Evolutionary conservation across 2,888 invertebrate genomes (phyloP).

Genomic region (Unio delphinus): DNA sequence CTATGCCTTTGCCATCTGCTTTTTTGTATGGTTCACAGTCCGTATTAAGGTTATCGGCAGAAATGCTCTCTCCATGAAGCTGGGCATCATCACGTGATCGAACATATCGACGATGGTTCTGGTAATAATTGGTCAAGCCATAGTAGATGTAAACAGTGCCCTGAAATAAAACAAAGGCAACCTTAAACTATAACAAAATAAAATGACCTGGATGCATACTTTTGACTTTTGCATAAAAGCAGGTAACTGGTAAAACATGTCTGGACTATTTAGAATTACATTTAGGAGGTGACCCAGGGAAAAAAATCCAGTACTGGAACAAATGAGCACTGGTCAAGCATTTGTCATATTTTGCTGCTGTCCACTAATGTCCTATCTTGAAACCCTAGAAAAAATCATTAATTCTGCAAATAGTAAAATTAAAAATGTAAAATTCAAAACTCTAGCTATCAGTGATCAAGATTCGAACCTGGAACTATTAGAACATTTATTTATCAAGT

Average conservation of each 20-base stretch:
- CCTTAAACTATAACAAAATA: neutral
- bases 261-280: no score
- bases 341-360: no score
- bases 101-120: slow-evolving; percentile 98
- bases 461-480: no score
- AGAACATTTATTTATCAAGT: no score
- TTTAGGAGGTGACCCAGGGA: no score
- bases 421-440: no score
- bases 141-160: slow-evolving; percentile 95
- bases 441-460: no score
- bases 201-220: neutral
- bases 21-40: slow-evolving; percentile 85
- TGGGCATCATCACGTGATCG: slow-evolving; percentile 94
- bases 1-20: slow-evolving; percentile 74
- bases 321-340: no score
- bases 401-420: no score
- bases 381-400: no score
- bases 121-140: slow-evolving; percentile 96
- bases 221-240: neutral
- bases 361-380: no score
- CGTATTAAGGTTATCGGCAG: slow-evolving; percentile 76
- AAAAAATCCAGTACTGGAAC: no score
- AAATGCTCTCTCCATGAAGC: slow-evolving; percentile 81
- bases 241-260: neutral
- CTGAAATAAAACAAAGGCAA: slow-evolving; percentile 34